Percentiles rank a stretch among this genome's conserved stretches.
These are phyloP conservation scores for Drosophila guanche DNA, from an alignment of 1,140 invertebrate genomes.

Conservation along the genomic window DNA sequence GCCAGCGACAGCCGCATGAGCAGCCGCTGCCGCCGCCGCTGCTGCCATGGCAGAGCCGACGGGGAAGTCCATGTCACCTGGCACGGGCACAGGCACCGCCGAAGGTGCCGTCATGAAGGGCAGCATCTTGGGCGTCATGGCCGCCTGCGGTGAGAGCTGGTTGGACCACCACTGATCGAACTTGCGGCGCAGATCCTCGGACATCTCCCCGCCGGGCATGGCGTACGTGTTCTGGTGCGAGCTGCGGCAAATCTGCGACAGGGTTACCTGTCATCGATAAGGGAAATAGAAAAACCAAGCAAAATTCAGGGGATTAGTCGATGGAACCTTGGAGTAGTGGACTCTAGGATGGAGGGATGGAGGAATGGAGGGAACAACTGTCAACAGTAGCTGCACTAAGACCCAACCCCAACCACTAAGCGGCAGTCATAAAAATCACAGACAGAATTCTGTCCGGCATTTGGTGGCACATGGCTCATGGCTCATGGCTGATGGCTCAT, in stretches of 20 bases:
- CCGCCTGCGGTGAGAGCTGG: constrained; percentile 86
- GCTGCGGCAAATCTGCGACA: constrained; percentile 90
- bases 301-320: constrained; percentile 22
- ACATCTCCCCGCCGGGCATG: constrained; percentile 87
- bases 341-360: neutral
- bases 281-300: constrained; percentile 7
- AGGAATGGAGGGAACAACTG: constrained; percentile 8
- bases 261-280: constrained; percentile 86
- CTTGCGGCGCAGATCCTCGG: constrained; percentile 90
- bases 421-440: constrained; percentile 80
- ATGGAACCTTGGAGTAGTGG: constrained; percentile 18
- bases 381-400: constrained; percentile 32
- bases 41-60: constrained; percentile 82
- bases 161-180: constrained; percentile 91
- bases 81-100: constrained; percentile 58
- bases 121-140: constrained; percentile 83
- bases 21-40: constrained; percentile 74
- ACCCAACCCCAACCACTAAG: constrained; percentile 41
- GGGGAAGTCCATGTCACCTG: constrained; percentile 83
- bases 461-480: too few relatives aligned
- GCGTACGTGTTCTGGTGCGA: constrained; percentile 85
- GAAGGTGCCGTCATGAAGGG: constrained; percentile 78
- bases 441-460: constrained; percentile 1
- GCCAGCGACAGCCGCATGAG: constrained; percentile 85
- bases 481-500: too few relatives aligned